Conservation (phyloP, 2,888 invertebrate species). For the Heteropelma amictum region DNA sequence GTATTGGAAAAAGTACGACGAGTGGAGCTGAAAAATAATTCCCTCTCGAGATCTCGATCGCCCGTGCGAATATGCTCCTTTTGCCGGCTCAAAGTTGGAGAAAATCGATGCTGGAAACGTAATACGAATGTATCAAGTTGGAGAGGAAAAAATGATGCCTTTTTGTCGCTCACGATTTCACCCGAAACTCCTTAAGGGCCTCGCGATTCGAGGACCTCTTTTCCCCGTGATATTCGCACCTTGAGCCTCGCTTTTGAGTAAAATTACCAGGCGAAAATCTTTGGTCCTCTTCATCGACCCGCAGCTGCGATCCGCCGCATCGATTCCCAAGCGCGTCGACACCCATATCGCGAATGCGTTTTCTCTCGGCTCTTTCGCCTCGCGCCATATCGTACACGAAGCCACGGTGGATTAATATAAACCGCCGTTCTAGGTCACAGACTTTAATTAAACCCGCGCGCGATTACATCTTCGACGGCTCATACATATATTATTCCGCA, state of each 20-base stretch:
- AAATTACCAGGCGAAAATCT: neutral
- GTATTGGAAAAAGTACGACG: too few species aligned
- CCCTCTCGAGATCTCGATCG: neutral
- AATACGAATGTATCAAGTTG: too few species aligned
- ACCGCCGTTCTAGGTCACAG: conserved; percentile 67
- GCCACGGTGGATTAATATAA: conserved; percentile 66
- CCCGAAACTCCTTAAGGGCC: too few species aligned
- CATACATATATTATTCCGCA: conserved; percentile 56
- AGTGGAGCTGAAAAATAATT: neutral
- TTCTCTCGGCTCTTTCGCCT: neutral
- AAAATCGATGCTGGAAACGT: too few species aligned
- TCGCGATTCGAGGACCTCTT: too few species aligned
- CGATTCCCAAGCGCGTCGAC: conserved; percentile 18
- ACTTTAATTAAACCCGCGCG: conserved; percentile 70
- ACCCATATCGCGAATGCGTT: conserved; percentile 11
- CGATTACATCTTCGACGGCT: conserved; percentile 67
- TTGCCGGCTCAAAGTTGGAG: too few species aligned
- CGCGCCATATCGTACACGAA: neutral
- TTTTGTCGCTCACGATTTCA: too few species aligned
- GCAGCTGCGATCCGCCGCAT: neutral
- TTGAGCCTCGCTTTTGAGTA: too few species aligned
- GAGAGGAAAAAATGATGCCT: too few species aligned
- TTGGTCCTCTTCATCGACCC: neutral
- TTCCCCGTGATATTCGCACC: too few species aligned
- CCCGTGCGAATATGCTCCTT: too few species aligned